Conservation (phyloP, 2,113 vertebrate genomes). For the Seriola dumerili region DNA sequence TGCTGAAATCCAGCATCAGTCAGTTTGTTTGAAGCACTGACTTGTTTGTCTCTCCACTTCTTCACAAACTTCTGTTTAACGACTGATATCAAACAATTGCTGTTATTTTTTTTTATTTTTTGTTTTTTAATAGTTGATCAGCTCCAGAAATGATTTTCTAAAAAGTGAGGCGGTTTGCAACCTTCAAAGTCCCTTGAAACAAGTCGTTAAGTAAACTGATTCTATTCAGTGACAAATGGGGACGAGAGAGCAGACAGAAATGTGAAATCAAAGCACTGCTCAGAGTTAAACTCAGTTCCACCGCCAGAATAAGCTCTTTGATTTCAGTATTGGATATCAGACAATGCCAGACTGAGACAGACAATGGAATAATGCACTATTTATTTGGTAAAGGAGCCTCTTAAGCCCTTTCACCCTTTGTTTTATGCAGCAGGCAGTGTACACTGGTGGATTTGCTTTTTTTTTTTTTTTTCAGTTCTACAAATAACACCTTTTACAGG, state of each 20-base stretch:
- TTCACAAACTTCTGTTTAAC: too few species aligned
- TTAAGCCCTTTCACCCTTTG: slow-evolving; percentile 39
- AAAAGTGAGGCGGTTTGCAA: neutral
- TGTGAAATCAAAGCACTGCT: neutral
- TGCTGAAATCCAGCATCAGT: too few species aligned
- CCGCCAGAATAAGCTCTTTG: slow-evolving; percentile 10
- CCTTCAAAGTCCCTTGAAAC: slow-evolving; percentile 15
- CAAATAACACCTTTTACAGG: neutral
- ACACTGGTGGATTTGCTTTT: neutral
- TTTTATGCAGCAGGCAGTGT: slow-evolving; percentile 11
- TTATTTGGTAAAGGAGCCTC: slow-evolving; percentile 54
- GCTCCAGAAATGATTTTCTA: neutral
- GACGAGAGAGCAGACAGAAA: neutral
- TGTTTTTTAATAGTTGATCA: neutral
- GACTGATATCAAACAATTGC: too few species aligned
- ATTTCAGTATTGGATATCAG: slow-evolving; percentile 36
- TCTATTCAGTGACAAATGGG: neutral
- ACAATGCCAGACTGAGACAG: slow-evolving; percentile 18
- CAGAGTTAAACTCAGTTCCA: slow-evolving; percentile 11
- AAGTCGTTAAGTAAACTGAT: neutral
- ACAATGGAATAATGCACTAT: slow-evolving; percentile 37
- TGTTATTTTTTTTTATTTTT: neutral
- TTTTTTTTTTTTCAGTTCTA: neutral
- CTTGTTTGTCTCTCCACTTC: too few species aligned
- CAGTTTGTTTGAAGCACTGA: too few species aligned